These are phyloP conservation scores for Epinephelus moara DNA, from an alignment of 2,113 vertebrate genomes.

Conservation along the genomic window DNA sequence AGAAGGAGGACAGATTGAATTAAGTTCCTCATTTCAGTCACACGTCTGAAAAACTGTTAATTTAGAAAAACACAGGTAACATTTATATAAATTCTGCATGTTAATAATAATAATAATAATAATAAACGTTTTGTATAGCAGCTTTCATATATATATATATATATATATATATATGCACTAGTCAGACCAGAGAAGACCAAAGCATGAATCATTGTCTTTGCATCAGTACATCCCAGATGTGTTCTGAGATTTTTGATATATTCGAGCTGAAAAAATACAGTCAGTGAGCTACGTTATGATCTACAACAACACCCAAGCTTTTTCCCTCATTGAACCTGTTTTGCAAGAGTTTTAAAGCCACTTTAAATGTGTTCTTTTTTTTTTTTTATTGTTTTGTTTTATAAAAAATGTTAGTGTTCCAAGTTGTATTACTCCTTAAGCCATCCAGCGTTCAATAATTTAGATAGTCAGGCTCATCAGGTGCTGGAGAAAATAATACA, in stretches of 20 bases:
- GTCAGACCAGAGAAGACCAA: background rate
- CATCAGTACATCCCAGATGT: background rate
- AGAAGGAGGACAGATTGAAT: conserved; percentile 34
- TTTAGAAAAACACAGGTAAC: background rate
- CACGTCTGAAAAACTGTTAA: conserved; percentile 31
- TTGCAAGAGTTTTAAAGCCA: background rate
- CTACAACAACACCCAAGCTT: background rate
- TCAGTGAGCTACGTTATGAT: background rate
- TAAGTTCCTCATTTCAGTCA: conserved; percentile 60
- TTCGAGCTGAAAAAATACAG: background rate
- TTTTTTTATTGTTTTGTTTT: background rate
- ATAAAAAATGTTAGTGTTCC: background rate
- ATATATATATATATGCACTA: background rate
- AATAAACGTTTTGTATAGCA: background rate
- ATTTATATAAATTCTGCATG: background rate
- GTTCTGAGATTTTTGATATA: background rate
- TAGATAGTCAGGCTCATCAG: too few relatives aligned
- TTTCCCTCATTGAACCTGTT: background rate
- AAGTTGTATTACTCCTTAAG: background rate
- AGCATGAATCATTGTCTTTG: background rate
- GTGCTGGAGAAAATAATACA: background rate
- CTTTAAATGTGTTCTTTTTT: background rate
- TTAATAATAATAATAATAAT: background rate
- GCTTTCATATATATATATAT: background rate
- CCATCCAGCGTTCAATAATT: background rate